phyloP scores from a whole-genome alignment of 64 coral and sea anemone species.

The Pachyseris speciosa region DNA sequence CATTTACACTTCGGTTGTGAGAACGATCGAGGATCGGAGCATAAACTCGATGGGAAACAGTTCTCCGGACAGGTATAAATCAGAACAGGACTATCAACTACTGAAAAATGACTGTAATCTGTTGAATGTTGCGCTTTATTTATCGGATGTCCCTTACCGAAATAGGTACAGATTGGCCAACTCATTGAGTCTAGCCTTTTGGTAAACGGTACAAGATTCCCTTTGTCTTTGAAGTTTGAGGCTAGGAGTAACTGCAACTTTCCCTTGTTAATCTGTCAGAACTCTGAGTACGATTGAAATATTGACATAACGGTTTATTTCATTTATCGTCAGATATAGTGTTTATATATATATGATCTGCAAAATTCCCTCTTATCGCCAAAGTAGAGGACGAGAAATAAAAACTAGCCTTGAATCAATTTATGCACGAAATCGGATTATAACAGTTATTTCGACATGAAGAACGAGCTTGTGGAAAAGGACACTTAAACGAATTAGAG shows the following conservation, averaged over 20 bases:
- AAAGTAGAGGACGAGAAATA: neutral
- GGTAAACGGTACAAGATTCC: too few relatives aligned
- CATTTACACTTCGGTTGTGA: slow-evolving; percentile 40
- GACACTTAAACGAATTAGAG: neutral
- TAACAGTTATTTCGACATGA: neutral
- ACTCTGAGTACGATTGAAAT: too few relatives aligned
- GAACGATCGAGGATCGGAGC: slow-evolving; percentile 5
- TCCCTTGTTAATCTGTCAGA: too few relatives aligned
- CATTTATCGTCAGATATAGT: neutral
- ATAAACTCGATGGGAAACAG: neutral
- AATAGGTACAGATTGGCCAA: too few relatives aligned
- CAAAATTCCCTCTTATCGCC: neutral
- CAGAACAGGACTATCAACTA: neutral
- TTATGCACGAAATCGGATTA: neutral
- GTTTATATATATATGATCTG: neutral
- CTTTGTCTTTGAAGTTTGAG: too few relatives aligned
- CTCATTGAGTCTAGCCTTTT: too few relatives aligned
- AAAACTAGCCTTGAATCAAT: neutral
- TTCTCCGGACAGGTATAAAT: neutral
- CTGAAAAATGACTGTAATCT: neutral
- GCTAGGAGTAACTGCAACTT: too few relatives aligned
- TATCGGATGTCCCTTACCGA: too few relatives aligned
- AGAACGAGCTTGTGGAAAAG: neutral
- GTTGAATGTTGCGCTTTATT: neutral
- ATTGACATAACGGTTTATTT: too few relatives aligned